Evolutionary conservation across 1,140 invertebrate species (phyloP), one percentile per base, ranked within the genome.

Genomic region (Temnothorax nylanderi): DNA sequence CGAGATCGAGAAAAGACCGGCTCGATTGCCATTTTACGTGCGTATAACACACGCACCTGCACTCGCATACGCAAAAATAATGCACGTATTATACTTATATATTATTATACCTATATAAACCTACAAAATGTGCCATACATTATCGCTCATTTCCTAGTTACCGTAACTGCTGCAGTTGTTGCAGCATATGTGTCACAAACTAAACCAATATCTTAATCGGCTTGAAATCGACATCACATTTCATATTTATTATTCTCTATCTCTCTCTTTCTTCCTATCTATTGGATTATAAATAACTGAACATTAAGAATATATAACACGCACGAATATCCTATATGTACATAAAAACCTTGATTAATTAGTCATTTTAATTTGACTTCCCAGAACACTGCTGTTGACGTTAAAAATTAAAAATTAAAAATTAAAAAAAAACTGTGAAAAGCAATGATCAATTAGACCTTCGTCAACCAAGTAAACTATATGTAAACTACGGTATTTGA

Each of bases 11-110:
- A 6, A 2, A 62, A 62, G 13, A 62, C 18, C n/a, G 21, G 21
- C 47, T 26, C 32, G 76, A 82, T 84, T 88, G 87, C 72, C 78
- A 89, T 89, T 86, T 89, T 37, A 47, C n/a, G 37, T 49, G 51
- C 21, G 37, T 56, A 37, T 54, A 44, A 44, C 41, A 44, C 8
- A 44, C 41, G n/a, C 13, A 49, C 41, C 41, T 65, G 32, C 64
- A 74, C 67, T 8, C 21, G 37, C 32, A 26, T 37, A 62, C n/a
- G 16, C 10, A 34, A 10, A 18, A 49, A 47, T 87, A 65, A 32
- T 44, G 67, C 69, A 65, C 41, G 13, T 32, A 21, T 13, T 32
- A 47, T 13, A 13, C 47, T 26, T 26, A 26, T 58, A 58, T 11
- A 26, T 26, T 41, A 44, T 8, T 44, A 44, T 44, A 41, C 6